Base-by-base conservation (phyloP, 2,113 vertebrate genomes). In the Otocyon megalotis region DNA sequence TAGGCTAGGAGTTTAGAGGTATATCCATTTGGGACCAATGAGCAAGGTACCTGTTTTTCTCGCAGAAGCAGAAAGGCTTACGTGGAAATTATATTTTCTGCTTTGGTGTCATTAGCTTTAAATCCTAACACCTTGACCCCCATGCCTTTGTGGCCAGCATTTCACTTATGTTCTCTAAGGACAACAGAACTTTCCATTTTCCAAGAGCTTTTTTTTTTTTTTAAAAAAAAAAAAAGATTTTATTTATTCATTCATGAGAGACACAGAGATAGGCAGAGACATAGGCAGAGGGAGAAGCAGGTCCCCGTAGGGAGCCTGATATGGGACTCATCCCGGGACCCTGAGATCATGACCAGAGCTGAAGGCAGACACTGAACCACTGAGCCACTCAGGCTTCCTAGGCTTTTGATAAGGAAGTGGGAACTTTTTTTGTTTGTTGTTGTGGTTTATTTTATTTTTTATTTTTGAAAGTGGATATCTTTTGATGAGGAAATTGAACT, bases 111-210 rank as follows among this genome's bases (percentile, higher is more conserved):
- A 50, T 82, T 72, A 35, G 4, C 69, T 50, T 81, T 22, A 5
- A 0, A 0, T 17, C 22, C 35, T 81, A 35, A 77, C 10, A 22
- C 1, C 15, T 8, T 88, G 43, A 37, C 12, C 43, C 58, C 62
- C 4, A 30, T 20, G 11, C 5, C 7, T 54, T 17, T 0, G 0
- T 17, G n/a, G 37, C 8, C 85, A 80, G 8, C 0, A 9, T 80
- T 90, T 82, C 72, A 1, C 22, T 67, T 65, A 48, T 88, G 53
- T 50, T 87, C 60, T 90, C 53, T 88, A 2, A 84, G 22, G 13
- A 3, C 32, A 72, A 86, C 5, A 53, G 6, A 48, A n/a, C 5
- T 53, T 65, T 84, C 56, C 14, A n/a, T 67, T 89, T 94, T 35
- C 43, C 43, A 43, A 43, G 1, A 43, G 43, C 43, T 43, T 43